Conservation (phyloP, 92 coral and sea anemone species). For the Palythoa heliodiscus region DNA sequence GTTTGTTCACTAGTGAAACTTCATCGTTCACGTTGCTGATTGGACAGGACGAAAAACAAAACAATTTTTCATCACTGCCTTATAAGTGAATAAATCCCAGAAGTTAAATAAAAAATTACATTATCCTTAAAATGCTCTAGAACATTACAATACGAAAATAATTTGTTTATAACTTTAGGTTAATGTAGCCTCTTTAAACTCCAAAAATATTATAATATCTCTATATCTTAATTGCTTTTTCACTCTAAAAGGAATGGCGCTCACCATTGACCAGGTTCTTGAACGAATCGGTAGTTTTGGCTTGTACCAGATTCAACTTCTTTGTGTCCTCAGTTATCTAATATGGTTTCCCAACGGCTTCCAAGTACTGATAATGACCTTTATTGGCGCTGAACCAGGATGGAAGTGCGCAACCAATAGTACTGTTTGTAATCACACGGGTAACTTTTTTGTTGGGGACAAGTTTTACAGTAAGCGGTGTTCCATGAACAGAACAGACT, state of each 20-base stretch:
- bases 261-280: constrained; percentile 75
- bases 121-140: too few species aligned
- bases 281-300: constrained; percentile 85
- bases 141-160: too few species aligned
- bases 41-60: too few species aligned
- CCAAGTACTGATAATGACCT: constrained; percentile 70
- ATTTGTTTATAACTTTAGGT: too few species aligned
- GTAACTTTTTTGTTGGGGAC: constrained; percentile 48
- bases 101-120: too few species aligned
- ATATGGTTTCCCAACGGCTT: constrained; percentile 69
- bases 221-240: neutral
- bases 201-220: too few species aligned
- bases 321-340: constrained; percentile 62
- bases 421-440: constrained; percentile 61
- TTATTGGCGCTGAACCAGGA: constrained; percentile 77
- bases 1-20: too few species aligned
- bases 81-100: too few species aligned
- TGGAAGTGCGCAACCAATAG: constrained; percentile 83
- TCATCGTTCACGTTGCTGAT: too few species aligned
- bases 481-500: constrained; percentile 64
- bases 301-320: constrained; percentile 62
- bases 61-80: too few species aligned
- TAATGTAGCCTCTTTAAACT: too few species aligned
- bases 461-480: constrained; percentile 66
- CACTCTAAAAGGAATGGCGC: constrained; percentile 37